Base-by-base conservation (phyloP, 2,113 vertebrate species). In the Cephalopholis sonnerati region DNA sequence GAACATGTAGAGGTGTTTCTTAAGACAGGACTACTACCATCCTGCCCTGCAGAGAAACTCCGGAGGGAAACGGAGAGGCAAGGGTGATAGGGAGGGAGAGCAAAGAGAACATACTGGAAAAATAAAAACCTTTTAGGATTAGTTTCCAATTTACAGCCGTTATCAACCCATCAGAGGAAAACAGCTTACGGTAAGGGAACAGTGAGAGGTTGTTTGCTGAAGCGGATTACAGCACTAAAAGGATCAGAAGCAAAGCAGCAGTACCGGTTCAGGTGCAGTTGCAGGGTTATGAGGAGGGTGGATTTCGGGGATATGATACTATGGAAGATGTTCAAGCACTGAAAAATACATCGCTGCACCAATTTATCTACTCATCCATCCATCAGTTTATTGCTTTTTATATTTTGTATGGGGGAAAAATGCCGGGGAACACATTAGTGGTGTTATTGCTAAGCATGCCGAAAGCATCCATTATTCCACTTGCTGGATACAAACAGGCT, bases 151-250 rank as follows among this genome's bases (percentile, higher is more conserved):
- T 90, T 87, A 84, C 73, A 67, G 77, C 59, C 27, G 77, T 91
- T 93, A 93, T 91, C 91, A 77, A 83, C 24, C 83, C 83, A 88
- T 91, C 90, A 76, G 74, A 83, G 77, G 50, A 80, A 86, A 84
- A 87, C 72, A 83, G 82, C 88, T 90, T 72, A 81, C 44, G 74
- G 83, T 77, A 50, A 84, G 77, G 48, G 81, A 89, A 90, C 84
- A 89, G 90, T 36, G 84, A 84, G 76, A 77, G 84, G 85, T 74
- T 90, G 90, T 91, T 91, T 92, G 88, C 90, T 71, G 90, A 84
- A 83, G 90, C 59, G 76, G 88, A 93, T 91, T 93, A 89, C 84
- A 81, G 86, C 71, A 82, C 88, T 87, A 87, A 91, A 90, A 84
- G 89, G 91, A 89, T 92, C 91, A 90, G 79, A 85, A 83, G 82